Evolutionary conservation across 2,797 vertebrate species (phyloP).

Genomic region (Acanthurus leucopareius): DNA sequence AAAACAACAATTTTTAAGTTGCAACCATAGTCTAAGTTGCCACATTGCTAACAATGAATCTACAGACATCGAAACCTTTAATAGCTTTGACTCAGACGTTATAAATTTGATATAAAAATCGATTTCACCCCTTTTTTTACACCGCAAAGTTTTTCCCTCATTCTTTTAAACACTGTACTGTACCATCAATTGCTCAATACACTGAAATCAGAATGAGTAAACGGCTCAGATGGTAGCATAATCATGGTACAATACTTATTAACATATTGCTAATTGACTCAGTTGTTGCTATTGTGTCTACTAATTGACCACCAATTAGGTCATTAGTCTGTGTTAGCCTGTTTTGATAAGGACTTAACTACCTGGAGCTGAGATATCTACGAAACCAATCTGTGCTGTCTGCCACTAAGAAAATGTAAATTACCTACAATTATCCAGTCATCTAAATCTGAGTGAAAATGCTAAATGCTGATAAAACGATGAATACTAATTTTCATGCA

Average conservation of each 20-base stretch:
- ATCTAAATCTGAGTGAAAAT: slow-evolving; percentile 47
- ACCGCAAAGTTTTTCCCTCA: too few species aligned
- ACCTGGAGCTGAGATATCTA: slow-evolving; percentile 59
- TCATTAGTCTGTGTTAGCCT: slow-evolving; percentile 71
- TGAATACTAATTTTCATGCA: slow-evolving; percentile 33
- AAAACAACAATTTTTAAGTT: neutral
- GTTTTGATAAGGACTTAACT: slow-evolving; percentile 69
- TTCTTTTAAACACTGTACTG: too few species aligned
- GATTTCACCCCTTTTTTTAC: too few species aligned
- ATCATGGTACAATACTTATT: slow-evolving; percentile 61
- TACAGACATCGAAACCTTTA: neutral
- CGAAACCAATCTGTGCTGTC: slow-evolving; percentile 62
- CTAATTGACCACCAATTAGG: slow-evolving; percentile 73
- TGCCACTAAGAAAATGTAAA: slow-evolving; percentile 67
- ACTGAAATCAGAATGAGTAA: slow-evolving; percentile 31
- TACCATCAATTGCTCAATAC: slow-evolving; percentile 18
- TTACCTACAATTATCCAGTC: slow-evolving; percentile 56
- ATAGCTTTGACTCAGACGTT: too few species aligned
- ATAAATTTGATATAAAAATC: too few species aligned
- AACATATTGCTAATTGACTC: slow-evolving; percentile 71
- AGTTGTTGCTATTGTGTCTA: slow-evolving; percentile 61
- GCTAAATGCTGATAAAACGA: slow-evolving; percentile 34
- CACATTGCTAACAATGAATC: neutral
- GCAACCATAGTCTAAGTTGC: neutral
- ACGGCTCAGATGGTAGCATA: slow-evolving; percentile 26